Evolutionary conservation across 2,113 vertebrate species (phyloP).

Genomic region (Leptobrachium ailaonicum): DNA sequence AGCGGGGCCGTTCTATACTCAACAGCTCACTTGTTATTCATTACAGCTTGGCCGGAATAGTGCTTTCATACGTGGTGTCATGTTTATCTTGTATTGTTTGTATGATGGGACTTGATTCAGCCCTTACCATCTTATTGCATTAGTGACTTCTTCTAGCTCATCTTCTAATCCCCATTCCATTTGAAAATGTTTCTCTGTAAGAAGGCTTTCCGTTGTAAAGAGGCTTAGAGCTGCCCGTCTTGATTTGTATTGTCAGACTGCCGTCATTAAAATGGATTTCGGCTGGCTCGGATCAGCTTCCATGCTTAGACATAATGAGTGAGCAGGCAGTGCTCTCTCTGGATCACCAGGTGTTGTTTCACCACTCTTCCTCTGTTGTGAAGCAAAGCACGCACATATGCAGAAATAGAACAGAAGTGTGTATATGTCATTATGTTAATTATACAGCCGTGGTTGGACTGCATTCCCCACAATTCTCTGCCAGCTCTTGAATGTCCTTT

Average conservation of each 20-base stretch:
- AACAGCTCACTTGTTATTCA: too few relatives aligned
- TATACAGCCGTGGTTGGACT: too few relatives aligned
- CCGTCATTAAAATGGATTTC: conserved; percentile 46
- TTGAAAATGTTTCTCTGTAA: conserved; percentile 44
- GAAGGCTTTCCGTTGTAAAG: conserved; percentile 44
- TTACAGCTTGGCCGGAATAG: too few relatives aligned
- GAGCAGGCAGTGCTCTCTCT: conserved; percentile 10
- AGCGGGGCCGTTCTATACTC: too few relatives aligned
- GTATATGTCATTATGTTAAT: too few relatives aligned
- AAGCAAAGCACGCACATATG: not conserved
- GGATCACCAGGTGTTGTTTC: conserved; percentile 8
- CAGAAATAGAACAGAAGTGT: too few relatives aligned
- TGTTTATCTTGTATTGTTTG: not conserved
- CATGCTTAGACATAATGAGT: conserved; percentile 37
- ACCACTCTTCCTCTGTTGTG: not conserved
- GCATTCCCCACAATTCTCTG: too few relatives aligned
- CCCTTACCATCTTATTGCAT: conserved; percentile 25
- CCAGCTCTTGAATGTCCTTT: too few relatives aligned
- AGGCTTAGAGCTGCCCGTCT: conserved; percentile 42
- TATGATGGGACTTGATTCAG: conserved; percentile 34
- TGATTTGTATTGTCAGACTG: conserved; percentile 45
- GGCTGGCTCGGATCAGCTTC: conserved; percentile 23
- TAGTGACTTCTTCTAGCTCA: not conserved
- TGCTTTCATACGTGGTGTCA: not conserved
- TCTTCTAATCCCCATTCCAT: conserved; percentile 38